Evolutionary conservation across 2,113 vertebrate species (phyloP).

Genomic region (Dipodomys merriami): DNA sequence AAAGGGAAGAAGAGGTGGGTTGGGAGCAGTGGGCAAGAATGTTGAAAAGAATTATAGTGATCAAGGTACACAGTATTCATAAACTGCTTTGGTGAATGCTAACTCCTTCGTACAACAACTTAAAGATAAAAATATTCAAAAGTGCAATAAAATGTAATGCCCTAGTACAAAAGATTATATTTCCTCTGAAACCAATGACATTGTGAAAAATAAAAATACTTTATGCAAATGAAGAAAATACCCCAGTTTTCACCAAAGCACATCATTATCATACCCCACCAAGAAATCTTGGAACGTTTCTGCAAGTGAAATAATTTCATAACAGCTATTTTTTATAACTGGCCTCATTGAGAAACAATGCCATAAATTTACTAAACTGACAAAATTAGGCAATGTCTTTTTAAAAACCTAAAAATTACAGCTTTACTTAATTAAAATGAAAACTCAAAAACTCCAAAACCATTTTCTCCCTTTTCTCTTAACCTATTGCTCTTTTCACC

Average conservation of each 20-base stretch:
- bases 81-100: too few relatives aligned
- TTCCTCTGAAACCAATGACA: background rate
- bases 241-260: slow-evolving; percentile 1
- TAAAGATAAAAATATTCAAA: too few relatives aligned
- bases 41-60: too few relatives aligned
- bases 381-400: background rate
- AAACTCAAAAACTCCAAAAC: background rate
- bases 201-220: background rate
- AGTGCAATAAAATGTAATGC: background rate
- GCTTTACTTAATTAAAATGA: slow-evolving; percentile 23
- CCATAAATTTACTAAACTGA: background rate
- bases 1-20: too few relatives aligned
- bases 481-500: background rate
- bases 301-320: background rate
- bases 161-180: background rate
- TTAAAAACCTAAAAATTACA: slow-evolving; percentile 28
- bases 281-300: background rate
- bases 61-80: background rate
- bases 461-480: background rate
- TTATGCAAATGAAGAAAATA: background rate
- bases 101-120: too few relatives aligned
- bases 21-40: too few relatives aligned
- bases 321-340: background rate
- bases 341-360: background rate
- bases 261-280: background rate